Evolutionary conservation across 2,888 invertebrate genomes (phyloP).

Genomic region (Atrina japonica): DNA sequence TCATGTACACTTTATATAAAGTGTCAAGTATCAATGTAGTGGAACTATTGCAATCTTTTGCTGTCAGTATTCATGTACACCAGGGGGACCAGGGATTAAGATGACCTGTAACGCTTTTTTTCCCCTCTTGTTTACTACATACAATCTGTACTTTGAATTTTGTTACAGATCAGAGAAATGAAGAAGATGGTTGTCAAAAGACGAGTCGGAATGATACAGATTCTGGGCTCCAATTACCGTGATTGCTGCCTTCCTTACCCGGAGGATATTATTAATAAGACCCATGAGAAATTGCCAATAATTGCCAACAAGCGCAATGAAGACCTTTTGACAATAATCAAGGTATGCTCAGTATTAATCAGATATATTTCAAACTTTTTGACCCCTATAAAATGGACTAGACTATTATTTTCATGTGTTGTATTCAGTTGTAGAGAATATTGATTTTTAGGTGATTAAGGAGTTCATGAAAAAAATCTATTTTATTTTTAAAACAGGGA

Average conservation of each 20-base stretch:
- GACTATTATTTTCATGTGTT: neutral
- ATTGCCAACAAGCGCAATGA: constrained; percentile 78
- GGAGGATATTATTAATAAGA: constrained; percentile 66
- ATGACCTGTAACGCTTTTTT: too few species aligned
- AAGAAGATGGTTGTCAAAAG: constrained; percentile 69
- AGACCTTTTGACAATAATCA: constrained; percentile 78
- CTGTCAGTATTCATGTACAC: too few species aligned
- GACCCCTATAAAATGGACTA: too few species aligned
- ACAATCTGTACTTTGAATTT: neutral
- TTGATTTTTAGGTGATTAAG: too few species aligned
- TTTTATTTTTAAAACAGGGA: constrained; percentile 60
- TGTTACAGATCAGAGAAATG: constrained; percentile 71
- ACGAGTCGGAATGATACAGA: constrained; percentile 74
- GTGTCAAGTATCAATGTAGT: too few species aligned
- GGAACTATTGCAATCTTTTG: too few species aligned
- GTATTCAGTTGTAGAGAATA: neutral
- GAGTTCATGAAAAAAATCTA: too few species aligned
- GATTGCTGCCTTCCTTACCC: constrained; percentile 75
- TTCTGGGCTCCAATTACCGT: constrained; percentile 68
- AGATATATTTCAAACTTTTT: neutral
- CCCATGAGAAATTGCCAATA: constrained; percentile 72
- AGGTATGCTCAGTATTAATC: constrained; percentile 59
- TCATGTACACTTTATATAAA: too few species aligned
- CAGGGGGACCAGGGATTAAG: too few species aligned
- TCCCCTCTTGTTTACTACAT: too few species aligned